Conservation (phyloP, 92 coral and sea anemone genomes). For the Porites lobata region DNA sequence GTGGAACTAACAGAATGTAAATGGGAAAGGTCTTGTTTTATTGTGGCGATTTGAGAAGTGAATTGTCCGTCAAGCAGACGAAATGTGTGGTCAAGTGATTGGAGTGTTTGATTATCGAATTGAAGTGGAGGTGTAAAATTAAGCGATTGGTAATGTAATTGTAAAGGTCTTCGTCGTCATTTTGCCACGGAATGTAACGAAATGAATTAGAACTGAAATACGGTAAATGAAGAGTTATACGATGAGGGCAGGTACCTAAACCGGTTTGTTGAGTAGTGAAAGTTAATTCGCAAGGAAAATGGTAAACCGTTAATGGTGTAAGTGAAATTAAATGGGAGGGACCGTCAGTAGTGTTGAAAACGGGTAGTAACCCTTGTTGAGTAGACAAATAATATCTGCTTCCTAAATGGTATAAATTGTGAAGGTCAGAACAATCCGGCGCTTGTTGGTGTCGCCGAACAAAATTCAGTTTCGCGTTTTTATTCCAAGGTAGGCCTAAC, state of each 20-base stretch:
- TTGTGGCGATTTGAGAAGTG: too few species aligned
- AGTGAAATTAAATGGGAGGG: conserved; percentile 2
- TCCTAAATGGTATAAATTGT: conserved; percentile 54
- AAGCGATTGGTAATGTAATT: too few species aligned
- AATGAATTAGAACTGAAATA: too few species aligned
- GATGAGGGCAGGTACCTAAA: conserved; percentile 13
- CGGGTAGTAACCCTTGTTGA: conserved; percentile 9
- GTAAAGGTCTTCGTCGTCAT: too few species aligned
- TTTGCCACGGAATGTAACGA: too few species aligned
- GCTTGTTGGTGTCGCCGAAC: conserved; percentile 31
- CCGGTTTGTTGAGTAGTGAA: conserved; percentile 39
- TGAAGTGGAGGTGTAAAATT: too few species aligned
- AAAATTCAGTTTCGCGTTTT: conserved; percentile 30
- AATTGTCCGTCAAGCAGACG: too few species aligned
- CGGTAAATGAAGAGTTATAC: too few species aligned
- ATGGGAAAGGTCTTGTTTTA: too few species aligned
- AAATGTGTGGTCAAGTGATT: too few species aligned
- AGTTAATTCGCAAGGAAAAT: conserved; percentile 60
- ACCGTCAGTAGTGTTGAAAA: not conserved
- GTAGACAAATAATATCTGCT: conserved; percentile 53
- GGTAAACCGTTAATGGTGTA: conserved; percentile 49
- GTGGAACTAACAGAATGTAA: too few species aligned
- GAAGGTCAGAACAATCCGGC: conserved; percentile 40
- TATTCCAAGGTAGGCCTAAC: conserved; percentile 66
- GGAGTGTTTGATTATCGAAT: too few species aligned